Evolutionary conservation across 2,888 invertebrate genomes (phyloP).

Genomic region (Quadriops clusia): DNA sequence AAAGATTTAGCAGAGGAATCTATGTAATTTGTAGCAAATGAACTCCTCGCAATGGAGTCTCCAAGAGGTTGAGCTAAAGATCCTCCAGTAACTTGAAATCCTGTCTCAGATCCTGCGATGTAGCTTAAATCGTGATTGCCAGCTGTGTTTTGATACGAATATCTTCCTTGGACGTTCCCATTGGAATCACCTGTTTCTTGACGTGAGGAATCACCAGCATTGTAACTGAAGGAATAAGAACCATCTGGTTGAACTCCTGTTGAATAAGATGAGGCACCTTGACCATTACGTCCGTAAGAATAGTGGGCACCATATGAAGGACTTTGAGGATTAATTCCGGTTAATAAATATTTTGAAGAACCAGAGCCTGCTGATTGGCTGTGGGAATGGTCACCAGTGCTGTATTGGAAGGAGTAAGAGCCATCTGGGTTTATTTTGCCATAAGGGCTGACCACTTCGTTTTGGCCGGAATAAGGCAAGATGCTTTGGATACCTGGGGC

Average conservation of each 20-base stretch:
- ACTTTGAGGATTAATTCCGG: too few relatives aligned
- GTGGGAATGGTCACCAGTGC: slow-evolving; percentile 19
- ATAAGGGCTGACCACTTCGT: too few relatives aligned
- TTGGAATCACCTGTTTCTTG: slow-evolving; percentile 20
- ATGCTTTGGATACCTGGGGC: too few relatives aligned
- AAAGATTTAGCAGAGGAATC: too few relatives aligned
- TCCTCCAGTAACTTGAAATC: slow-evolving; percentile 30
- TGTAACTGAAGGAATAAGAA: slow-evolving; percentile 23
- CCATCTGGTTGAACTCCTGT: slow-evolving; percentile 16
- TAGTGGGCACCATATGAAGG: slow-evolving; percentile 16
- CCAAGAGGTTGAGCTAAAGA: slow-evolving; percentile 26
- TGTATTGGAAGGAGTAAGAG: slow-evolving; percentile 23
- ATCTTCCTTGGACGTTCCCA: slow-evolving; percentile 24
- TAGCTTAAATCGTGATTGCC: slow-evolving; percentile 21
- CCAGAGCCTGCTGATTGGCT: slow-evolving; percentile 20
- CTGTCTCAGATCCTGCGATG: slow-evolving; percentile 20
- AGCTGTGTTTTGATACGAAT: slow-evolving; percentile 18
- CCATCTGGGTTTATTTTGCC: slow-evolving; percentile 16
- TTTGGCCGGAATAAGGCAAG: too few relatives aligned
- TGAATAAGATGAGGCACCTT: background rate
- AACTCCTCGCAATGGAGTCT: slow-evolving; percentile 10
- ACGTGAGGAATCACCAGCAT: slow-evolving; percentile 19
- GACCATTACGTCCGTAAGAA: slow-evolving; percentile 2
- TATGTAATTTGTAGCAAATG: background rate
- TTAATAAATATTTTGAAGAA: too few relatives aligned